Evolutionary conservation across 2,888 invertebrate species (phyloP).

Genomic region (Sphinx pinastri): DNA sequence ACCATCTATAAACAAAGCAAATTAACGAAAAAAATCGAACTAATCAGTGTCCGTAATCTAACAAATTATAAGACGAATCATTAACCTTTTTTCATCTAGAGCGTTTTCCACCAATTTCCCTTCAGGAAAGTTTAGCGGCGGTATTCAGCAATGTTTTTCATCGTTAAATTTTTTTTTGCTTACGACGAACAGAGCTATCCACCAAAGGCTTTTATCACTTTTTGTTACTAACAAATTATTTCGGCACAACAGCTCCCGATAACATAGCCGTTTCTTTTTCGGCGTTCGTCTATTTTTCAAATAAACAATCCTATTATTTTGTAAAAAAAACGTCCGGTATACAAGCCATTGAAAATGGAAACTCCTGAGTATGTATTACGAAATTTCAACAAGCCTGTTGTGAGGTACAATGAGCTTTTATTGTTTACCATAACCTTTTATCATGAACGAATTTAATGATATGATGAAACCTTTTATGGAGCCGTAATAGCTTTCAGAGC

Average conservation of each 20-base stretch:
- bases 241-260: conserved; percentile 37
- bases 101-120: conserved; percentile 33
- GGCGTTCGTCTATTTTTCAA: conserved; percentile 33
- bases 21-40: conserved; percentile 14
- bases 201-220: conserved; percentile 38
- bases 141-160: conserved; percentile 33
- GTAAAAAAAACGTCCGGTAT: conserved; percentile 4
- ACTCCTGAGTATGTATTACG: conserved; percentile 11
- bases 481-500: conserved; percentile 14
- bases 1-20: conserved; percentile 4
- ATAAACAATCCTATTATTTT: conserved; percentile 24
- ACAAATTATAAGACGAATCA: conserved; percentile 39
- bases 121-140: conserved; percentile 35
- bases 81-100: conserved; percentile 38
- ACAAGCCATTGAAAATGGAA: conserved; percentile 6
- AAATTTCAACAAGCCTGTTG: conserved; percentile 15
- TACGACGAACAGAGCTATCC: conserved; percentile 32
- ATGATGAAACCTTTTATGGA: conserved; percentile 26
- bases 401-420: conserved; percentile 24
- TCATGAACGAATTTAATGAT: conserved; percentile 26
- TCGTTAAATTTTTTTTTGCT: conserved; percentile 31
- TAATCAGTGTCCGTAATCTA: conserved; percentile 34
- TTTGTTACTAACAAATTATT: conserved; percentile 42
- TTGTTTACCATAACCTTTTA: conserved; percentile 28
- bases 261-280: conserved; percentile 43